Base-by-base conservation (phyloP, 2,113 vertebrate species). In the Myotis yumanensis region DNA sequence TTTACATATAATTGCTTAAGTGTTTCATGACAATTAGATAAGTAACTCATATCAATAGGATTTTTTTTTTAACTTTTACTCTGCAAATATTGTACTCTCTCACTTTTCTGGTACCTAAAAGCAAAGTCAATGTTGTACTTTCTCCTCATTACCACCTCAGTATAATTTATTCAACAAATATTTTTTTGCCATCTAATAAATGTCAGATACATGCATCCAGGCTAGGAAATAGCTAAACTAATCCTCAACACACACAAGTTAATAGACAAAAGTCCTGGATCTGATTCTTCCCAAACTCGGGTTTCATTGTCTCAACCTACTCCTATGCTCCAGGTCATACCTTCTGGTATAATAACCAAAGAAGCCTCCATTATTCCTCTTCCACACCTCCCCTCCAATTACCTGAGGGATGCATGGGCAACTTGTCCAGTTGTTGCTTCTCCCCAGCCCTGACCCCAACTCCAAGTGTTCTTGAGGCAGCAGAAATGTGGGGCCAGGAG, bases 51-150 rank as follows among this genome's bases (percentile, higher is more conserved):
- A 81, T 40, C n/a, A 30, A 76, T 81, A 77, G 64, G 32, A 72
- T 64, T 88, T 90, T 92, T 43, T 46, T 52, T 87, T 90, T 86
- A 40, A 86, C 28, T 62, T 83, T 90, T 57, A 80, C 12, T 32
- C 11, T 22, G 22, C 9, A 93, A 92, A 73, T 37, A 62, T 89
- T 79, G 59, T 40, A 85, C 62, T 72, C 75, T 72, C 75, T 89
- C 11, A 51, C 11, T 96, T 94, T 89, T 89, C 64, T 84, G 30
- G n/a, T 77, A 77, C 40, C 69, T 89, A 80, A 73, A 94, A 73
- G 88, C 72, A 68, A 94, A 85, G 51, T 86, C 48, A 82, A 22
- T 86, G 7, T 51, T 95, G 32, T 54, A 75, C 86, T 95, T 90
- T 71, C 15, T 62, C 51, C 75, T 92, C 71, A 52, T 37, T 35